phyloP scores from a whole-genome alignment of 2,797 vertebrate species.

The Sebastes melanostomus region DNA sequence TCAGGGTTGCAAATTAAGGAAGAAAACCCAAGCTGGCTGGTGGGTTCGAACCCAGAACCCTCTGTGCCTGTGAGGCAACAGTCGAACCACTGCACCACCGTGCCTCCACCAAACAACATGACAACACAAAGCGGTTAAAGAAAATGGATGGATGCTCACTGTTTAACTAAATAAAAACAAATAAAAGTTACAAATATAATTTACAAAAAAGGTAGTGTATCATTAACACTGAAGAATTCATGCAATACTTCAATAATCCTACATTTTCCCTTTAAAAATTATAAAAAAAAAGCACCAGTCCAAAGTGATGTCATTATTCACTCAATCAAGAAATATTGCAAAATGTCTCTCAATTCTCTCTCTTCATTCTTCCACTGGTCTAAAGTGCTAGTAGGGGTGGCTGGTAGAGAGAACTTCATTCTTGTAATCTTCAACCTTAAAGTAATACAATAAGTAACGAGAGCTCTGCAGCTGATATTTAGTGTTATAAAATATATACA shows the following conservation, averaged over 20 bases:
- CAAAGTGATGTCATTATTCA: constrained; percentile 13
- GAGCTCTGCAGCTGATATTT: constrained; percentile 6
- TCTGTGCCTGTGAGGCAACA: not conserved
- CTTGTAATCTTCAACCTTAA: not conserved
- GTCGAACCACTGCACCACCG: not conserved
- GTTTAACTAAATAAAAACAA: constrained; percentile 17
- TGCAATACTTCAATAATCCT: constrained; percentile 31
- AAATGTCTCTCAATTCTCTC: not conserved
- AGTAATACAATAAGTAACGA: not conserved
- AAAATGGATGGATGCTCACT: not conserved
- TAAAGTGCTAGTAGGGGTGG: constrained; percentile 66
- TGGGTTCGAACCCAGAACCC: not conserved
- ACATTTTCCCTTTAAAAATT: constrained; percentile 35
- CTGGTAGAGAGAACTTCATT: not conserved
- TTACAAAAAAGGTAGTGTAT: not conserved
- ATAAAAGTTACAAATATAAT: constrained; percentile 12
- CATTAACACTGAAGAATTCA: constrained; percentile 20
- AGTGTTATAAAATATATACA: constrained; percentile 16
- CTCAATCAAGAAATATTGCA: not conserved
- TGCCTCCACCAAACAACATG: not conserved
- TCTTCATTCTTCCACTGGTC: constrained; percentile 34
- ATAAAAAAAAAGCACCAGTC: constrained; percentile 6
- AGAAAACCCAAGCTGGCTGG: not conserved
- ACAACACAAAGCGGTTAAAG: not conserved
- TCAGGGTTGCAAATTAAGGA: not conserved